These are phyloP conservation scores for Hydrolagus colliei DNA, from an alignment of 2,797 vertebrate species.

Conservation along the genomic window DNA sequence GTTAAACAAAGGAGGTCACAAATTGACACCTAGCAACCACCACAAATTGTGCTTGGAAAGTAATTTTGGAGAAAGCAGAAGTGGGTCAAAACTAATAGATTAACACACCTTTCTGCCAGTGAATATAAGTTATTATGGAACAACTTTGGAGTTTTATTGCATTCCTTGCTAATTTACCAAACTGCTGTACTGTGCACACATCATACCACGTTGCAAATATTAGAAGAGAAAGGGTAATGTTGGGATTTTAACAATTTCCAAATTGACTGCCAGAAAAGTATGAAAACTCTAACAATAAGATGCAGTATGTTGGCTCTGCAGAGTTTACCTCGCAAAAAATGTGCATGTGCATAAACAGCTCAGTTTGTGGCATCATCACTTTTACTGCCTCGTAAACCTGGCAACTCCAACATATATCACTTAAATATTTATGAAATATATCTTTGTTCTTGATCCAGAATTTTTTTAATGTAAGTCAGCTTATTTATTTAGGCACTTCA, in stretches of 20 bases:
- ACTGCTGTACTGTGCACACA: not conserved
- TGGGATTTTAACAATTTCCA: not conserved
- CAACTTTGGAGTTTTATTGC: too few relatives aligned
- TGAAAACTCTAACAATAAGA: not conserved
- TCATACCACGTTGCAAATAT: not conserved
- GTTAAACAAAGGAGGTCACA: too few relatives aligned
- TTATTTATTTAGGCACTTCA: not conserved
- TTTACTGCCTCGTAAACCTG: not conserved
- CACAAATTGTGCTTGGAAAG: not conserved
- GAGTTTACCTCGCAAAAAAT: not conserved
- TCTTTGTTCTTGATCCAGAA: not conserved
- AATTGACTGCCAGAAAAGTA: not conserved
- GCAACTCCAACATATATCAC: not conserved
- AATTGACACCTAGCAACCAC: too few relatives aligned
- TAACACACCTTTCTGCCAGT: not conserved
- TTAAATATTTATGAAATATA: conserved; percentile 15
- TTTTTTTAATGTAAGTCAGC: not conserved
- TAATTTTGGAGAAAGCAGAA: not conserved
- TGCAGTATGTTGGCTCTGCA: not conserved
- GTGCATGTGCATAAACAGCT: not conserved
- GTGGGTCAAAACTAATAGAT: not conserved
- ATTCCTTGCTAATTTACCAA: not conserved
- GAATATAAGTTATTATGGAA: not conserved
- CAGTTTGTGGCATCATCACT: not conserved
- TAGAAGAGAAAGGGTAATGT: not conserved